These are phyloP conservation scores for Crocuta crocuta DNA, from an alignment of 2,113 vertebrate genomes.

Conservation along the genomic window DNA sequence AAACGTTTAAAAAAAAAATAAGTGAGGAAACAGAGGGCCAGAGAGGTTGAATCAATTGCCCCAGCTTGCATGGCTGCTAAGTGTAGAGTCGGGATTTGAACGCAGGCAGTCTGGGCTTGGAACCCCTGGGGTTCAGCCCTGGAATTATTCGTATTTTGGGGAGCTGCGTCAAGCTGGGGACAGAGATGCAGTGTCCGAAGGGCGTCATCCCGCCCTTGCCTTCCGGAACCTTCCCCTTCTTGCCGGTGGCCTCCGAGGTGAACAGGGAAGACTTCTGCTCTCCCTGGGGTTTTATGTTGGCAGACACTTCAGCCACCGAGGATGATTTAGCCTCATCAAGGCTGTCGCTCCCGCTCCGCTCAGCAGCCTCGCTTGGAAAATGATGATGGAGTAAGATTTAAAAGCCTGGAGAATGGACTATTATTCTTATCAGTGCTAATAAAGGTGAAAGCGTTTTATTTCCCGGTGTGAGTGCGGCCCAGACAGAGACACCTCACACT, in stretches of 20 bases:
- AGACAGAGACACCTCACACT: not conserved
- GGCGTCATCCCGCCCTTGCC: not conserved
- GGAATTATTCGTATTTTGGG: not conserved
- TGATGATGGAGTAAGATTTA: constrained; percentile 56
- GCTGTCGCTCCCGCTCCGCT: not conserved
- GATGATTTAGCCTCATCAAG: constrained; percentile 38
- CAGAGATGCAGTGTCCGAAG: not conserved
- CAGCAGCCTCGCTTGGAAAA: constrained; percentile 60
- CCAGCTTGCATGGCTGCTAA: not conserved
- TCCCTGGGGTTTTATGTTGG: not conserved
- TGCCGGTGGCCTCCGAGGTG: not conserved
- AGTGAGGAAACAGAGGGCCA: not conserved
- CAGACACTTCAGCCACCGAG: not conserved
- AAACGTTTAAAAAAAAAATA: not conserved
- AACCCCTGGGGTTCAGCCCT: not conserved
- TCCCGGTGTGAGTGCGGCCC: not conserved
- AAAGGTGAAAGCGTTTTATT: constrained; percentile 70
- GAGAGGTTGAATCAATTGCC: not conserved
- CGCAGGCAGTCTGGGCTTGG: not conserved
- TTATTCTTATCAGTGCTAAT: constrained; percentile 71
- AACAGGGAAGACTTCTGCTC: not conserved
- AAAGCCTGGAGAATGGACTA: constrained; percentile 56
- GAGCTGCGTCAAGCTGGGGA: not conserved
- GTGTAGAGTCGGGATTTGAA: not conserved
- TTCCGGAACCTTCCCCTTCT: not conserved